These are phyloP conservation scores for Irena cyanogastra DNA, from an alignment of 2,113 vertebrate genomes.

Conservation along the genomic window DNA sequence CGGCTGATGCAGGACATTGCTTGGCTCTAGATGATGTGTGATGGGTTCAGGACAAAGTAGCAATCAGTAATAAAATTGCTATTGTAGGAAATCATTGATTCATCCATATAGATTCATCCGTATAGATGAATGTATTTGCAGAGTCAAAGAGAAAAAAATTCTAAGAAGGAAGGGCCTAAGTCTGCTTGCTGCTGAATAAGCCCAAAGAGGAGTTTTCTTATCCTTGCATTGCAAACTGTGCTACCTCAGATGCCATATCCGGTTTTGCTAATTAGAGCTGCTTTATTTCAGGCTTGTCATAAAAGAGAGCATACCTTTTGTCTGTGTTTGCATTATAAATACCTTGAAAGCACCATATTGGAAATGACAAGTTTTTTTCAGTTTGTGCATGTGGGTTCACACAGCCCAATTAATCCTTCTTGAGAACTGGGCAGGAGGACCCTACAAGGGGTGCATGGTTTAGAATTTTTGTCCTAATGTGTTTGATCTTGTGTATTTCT, in stretches of 20 bases:
- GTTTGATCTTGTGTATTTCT: slow-evolving; percentile 3
- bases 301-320: slow-evolving; percentile 43
- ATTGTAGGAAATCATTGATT: not conserved
- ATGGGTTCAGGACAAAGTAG: slow-evolving; percentile 41
- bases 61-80: slow-evolving; percentile 63
- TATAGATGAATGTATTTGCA: not conserved
- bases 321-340: slow-evolving; percentile 40
- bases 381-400: not conserved
- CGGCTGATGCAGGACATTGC: not conserved
- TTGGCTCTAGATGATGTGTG: not conserved
- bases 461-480: not conserved
- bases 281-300: slow-evolving; percentile 51
- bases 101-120: not conserved
- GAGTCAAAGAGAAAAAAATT: not conserved
- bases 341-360: not conserved
- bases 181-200: not conserved
- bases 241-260: not conserved
- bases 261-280: slow-evolving; percentile 51
- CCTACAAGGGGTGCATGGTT: not conserved
- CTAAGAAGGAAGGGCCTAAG: not conserved
- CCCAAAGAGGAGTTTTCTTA: not conserved
- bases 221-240: not conserved
- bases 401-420: not conserved
- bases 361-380: not conserved
- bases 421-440: not conserved